Conservation (phyloP, 2,797 vertebrate genomes). For the Mycteria americana region DNA sequence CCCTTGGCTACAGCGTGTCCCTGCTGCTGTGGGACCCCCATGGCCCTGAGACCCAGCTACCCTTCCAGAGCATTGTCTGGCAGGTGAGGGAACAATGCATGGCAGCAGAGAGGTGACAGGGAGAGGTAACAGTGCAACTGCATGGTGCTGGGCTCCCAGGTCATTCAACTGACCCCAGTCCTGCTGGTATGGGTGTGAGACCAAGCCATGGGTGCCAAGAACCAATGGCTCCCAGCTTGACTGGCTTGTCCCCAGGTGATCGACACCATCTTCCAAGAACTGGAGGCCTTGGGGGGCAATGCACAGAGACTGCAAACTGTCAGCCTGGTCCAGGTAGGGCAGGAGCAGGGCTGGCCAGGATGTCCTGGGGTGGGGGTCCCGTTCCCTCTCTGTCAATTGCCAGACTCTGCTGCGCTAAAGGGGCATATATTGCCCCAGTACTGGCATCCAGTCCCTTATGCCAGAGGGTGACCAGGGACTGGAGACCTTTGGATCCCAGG, state of each 20-base stretch:
- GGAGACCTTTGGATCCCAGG: background rate
- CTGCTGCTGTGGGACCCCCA: slow-evolving; percentile 77
- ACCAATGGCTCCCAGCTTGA: background rate
- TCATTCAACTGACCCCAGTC: accelerated
- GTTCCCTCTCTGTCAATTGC: background rate
- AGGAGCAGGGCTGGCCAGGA: background rate
- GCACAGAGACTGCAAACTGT: slow-evolving; percentile 69
- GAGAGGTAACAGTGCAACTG: background rate
- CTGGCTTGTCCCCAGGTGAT: slow-evolving; percentile 71
- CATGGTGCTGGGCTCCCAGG: background rate
- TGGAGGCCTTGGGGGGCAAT: slow-evolving; percentile 3
- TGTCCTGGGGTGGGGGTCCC: background rate
- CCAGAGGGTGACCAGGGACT: background rate
- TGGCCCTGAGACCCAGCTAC: slow-evolving; percentile 18
- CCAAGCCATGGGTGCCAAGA: accelerated
- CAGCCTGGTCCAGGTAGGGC: slow-evolving; percentile 82
- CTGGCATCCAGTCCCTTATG: background rate
- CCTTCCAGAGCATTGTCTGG: slow-evolving; percentile 71
- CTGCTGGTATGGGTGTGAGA: accelerated
- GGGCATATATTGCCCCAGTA: background rate
- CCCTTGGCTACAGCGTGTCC: slow-evolving; percentile 75
- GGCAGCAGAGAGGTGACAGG: slow-evolving; percentile 69
- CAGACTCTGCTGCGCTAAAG: background rate
- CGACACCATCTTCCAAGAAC: slow-evolving; percentile 68
- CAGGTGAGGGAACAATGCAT: slow-evolving; percentile 71